Evolutionary conservation across 2,888 invertebrate species (phyloP), one percentile per base, ranked within the genome.

Genomic region (Leucoma salicis): DNA sequence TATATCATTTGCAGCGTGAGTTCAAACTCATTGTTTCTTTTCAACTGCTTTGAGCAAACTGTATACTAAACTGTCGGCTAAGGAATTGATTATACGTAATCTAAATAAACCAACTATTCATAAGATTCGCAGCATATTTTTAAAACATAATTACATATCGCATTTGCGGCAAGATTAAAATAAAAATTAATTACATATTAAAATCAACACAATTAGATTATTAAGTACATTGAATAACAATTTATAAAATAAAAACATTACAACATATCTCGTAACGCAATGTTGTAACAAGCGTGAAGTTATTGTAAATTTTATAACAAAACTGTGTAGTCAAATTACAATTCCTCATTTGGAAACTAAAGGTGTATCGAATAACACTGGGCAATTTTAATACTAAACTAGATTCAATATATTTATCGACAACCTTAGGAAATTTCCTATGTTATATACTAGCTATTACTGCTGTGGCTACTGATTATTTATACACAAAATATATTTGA

Each of bases 201-300:
- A 65, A 67, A 69, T 63, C 64, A 72, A 70, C 66, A 63, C 38
- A 72, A 77, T 69, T 76, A 71, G 42, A 76, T 67, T 66, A 76
- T 66, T 68, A 75, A 74, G 63, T 76, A 78, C 68, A 70, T 63
- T 57, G 60, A 65, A 61, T 60, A 61, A 68, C 64, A 67, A 64
- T 62, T 63, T 44, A 46, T 42, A 53, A 54, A 53, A 31, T n/a
- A 47, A 51, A 45, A 35, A 14, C 27, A 5, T 16, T 8, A 13
- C 12, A 29, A 8, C 1, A 29, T 27, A 31, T 33, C 35, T 35
- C 16, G 10, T 38, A 11, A 15, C 27, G 6, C 36, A 35, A 35
- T 38, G 46, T 37, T 55, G 44, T 28, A 18, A 28, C 16, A 35
- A 33, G 6, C 15, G 2, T 27, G 3, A 27, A 27, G 11, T 8